These are phyloP conservation scores for Oithona nana DNA, from an alignment of 2,888 invertebrate species.

Conservation along the genomic window DNA sequence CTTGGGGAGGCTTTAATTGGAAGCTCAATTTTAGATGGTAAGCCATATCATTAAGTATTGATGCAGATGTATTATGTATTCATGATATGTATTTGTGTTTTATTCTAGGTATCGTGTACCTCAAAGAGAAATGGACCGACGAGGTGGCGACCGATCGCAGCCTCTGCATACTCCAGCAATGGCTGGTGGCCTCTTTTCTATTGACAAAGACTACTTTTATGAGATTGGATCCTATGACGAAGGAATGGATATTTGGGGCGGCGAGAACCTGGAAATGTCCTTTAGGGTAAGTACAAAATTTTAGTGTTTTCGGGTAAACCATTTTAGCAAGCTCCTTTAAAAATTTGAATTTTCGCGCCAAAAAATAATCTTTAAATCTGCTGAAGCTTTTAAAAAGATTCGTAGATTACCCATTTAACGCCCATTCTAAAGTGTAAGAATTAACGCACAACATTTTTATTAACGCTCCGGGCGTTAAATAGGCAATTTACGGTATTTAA, in stretches of 20 bases:
- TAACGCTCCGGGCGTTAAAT: no score
- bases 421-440: no score
- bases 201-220: constrained; percentile 89
- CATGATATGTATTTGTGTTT: not conserved
- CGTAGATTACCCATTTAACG: no score
- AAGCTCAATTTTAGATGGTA: constrained; percentile 96
- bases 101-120: constrained; percentile 76
- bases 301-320: no score
- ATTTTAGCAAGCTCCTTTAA: no score
- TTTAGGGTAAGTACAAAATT: constrained; percentile 52
- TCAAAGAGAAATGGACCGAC: constrained; percentile 80
- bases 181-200: constrained; percentile 84
- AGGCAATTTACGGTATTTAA: no score
- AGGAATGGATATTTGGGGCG: constrained; percentile 99
- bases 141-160: constrained; percentile 76
- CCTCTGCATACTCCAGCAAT: constrained; percentile 90
- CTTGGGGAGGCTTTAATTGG: constrained; percentile 99
- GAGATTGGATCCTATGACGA: constrained; percentile 94
- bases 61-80: no score
- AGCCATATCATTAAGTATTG: constrained; percentile 26
- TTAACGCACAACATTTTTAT: no score
- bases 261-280: constrained; percentile 85
- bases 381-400: no score
- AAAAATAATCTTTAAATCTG: not conserved
- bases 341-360: no score